Percentiles rank a stretch among this genome's conserved stretches.
Conservation (phyloP, 2,113 vertebrate genomes). For the Ameiurus melas region DNA sequence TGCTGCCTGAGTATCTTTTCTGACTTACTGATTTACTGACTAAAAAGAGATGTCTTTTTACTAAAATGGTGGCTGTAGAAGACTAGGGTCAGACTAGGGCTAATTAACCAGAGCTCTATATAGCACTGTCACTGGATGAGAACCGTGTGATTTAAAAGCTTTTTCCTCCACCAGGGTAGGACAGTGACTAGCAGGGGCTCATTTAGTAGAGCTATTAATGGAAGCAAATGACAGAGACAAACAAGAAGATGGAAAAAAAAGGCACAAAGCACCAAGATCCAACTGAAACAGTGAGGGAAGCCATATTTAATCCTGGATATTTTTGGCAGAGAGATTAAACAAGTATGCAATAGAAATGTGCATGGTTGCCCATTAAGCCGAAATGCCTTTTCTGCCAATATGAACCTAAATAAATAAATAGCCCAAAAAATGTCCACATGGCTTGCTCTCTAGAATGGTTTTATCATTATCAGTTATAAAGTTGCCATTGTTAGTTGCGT, state of each 20-base stretch:
- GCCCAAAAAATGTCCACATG: neutral
- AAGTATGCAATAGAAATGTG: neutral
- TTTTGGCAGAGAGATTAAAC: no score
- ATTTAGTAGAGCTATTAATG: constrained; percentile 38
- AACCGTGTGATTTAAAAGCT: constrained; percentile 25
- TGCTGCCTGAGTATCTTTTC: neutral
- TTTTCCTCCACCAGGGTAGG: constrained; percentile 10
- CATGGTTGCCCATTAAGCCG: neutral
- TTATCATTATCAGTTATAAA: neutral
- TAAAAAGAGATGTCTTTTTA: neutral
- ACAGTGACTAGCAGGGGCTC: constrained; percentile 34
- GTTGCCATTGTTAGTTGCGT: no score
- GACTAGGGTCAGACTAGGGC: neutral
- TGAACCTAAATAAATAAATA: neutral
- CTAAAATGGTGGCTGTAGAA: neutral
- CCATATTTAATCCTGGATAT: neutral
- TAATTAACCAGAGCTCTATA: constrained; percentile 23
- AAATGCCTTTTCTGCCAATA: neutral
- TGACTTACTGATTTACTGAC: neutral
- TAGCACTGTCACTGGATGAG: constrained; percentile 21
- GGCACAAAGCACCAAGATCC: neutral
- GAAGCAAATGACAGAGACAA: constrained; percentile 24
- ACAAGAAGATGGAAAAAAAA: neutral
- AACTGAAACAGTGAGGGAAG: neutral
- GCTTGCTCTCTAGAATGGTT: neutral